phyloP scores from a whole-genome alignment of 2,113 vertebrate species.

The Herpailurus yagouaroundi region DNA sequence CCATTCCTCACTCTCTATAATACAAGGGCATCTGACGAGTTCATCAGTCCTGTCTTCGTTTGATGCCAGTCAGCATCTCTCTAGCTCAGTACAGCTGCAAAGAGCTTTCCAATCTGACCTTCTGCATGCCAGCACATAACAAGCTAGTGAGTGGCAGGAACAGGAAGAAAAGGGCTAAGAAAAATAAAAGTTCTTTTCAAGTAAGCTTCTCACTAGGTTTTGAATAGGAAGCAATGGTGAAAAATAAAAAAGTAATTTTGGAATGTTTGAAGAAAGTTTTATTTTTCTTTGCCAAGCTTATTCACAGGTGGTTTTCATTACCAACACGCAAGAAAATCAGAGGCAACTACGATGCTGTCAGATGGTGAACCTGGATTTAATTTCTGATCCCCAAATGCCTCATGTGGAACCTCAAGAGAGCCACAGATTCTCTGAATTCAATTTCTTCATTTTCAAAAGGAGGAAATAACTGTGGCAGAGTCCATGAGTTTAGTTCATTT shows the following conservation, averaged over 20 bases:
- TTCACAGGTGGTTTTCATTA: neutral
- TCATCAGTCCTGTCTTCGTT: constrained; percentile 7
- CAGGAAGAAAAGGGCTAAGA: neutral
- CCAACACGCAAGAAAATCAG: neutral
- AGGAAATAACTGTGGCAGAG: neutral
- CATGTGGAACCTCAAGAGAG: neutral
- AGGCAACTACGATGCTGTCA: neutral
- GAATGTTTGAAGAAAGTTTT: neutral
- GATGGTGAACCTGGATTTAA: neutral
- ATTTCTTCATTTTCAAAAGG: neutral
- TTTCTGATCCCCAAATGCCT: neutral
- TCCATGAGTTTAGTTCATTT: neutral
- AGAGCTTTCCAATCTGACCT: constrained; percentile 6
- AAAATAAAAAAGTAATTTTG: neutral
- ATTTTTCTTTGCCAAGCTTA: neutral
- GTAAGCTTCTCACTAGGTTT: neutral
- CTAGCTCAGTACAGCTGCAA: neutral
- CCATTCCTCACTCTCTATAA: neutral
- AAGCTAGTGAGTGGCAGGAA: neutral
- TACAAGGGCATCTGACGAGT: neutral
- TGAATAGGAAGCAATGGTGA: neutral
- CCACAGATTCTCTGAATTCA: neutral
- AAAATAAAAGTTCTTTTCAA: neutral
- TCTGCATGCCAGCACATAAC: neutral
- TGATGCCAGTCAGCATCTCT: constrained; percentile 18